These are phyloP conservation scores for Erebia epiphron DNA, from an alignment of 2,888 invertebrate genomes.

Conservation along the genomic window DNA sequence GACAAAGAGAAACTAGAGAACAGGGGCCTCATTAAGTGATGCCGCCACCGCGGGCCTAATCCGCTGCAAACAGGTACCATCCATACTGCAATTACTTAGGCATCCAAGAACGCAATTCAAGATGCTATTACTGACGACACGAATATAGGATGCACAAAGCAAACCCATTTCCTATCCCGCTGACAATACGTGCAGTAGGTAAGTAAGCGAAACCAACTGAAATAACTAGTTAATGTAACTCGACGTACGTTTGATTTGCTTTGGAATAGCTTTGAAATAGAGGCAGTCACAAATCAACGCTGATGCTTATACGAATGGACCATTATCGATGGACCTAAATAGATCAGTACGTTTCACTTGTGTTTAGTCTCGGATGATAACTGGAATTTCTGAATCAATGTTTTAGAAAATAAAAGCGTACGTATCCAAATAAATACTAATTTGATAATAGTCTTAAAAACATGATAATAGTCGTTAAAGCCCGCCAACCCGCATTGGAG, in stretches of 20 bases:
- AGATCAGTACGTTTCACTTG: slow-evolving; percentile 12
- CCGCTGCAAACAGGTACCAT: background rate
- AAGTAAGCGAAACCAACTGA: slow-evolving; percentile 3
- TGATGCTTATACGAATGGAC: background rate
- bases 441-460: too few relatives aligned
- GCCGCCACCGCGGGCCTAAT: background rate
- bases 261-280: slow-evolving; percentile 5
- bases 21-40: too few relatives aligned
- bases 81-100: background rate
- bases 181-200: background rate
- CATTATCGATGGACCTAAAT: slow-evolving; percentile 11
- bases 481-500: too few relatives aligned
- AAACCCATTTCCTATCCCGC: background rate
- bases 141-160: background rate
- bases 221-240: background rate
- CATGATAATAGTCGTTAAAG: too few relatives aligned
- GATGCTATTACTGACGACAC: background rate
- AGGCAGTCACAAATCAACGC: slow-evolving; percentile 15
- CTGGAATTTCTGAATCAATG: background rate
- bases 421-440: too few relatives aligned
- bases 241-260: slow-evolving; percentile 4
- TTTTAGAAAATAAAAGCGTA: background rate
- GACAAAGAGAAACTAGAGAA: too few relatives aligned
- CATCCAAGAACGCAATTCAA: slow-evolving; percentile 9
- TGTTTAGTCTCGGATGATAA: slow-evolving; percentile 11